A percentile compares a stretch with the other conserved stretches of the same genome.
These are phyloP conservation scores for Stegodyphus mimosarum DNA, from an alignment of 1,140 invertebrate genomes.

Conservation along the genomic window DNA sequence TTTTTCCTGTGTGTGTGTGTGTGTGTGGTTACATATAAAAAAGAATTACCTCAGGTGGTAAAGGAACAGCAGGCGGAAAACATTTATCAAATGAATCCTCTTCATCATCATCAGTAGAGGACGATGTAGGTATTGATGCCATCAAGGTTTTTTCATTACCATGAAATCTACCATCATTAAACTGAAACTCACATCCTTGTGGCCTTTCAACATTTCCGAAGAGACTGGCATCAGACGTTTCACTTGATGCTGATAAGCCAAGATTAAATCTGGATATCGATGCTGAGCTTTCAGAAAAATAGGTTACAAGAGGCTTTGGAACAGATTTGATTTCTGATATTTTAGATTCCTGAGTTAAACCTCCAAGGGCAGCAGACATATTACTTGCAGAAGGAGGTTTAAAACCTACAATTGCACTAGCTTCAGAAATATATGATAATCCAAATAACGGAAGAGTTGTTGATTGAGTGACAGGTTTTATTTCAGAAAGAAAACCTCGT, in stretches of 20 bases:
- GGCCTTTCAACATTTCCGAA: conserved; percentile 70
- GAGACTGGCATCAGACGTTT: conserved; percentile 27
- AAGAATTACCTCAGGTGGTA: conserved; percentile 80
- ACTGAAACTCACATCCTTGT: conserved; percentile 75
- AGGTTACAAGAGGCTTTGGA: neutral
- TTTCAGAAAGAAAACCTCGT: conserved; percentile 46
- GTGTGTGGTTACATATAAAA: too few relatives aligned
- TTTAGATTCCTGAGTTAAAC: conserved; percentile 17
- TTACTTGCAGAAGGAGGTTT: neutral
- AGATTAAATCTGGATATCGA: conserved; percentile 61
- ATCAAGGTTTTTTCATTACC: conserved; percentile 70
- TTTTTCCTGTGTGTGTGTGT: too few relatives aligned
- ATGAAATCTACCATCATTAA: conserved; percentile 68
- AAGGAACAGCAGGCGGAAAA: conserved; percentile 79
- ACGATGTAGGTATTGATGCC: conserved; percentile 65
- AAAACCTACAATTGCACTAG: conserved; percentile 30
- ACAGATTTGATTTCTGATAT: neutral
- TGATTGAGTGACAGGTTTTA: conserved; percentile 9
- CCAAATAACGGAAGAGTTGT: conserved; percentile 56
- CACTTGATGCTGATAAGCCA: neutral
- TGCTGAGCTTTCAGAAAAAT: neutral
- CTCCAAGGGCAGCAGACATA: conserved; percentile 17
- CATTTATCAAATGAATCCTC: conserved; percentile 74
- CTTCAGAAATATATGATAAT: conserved; percentile 17
- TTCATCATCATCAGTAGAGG: conserved; percentile 67